Evolutionary conservation across 2,888 invertebrate species (phyloP).

Genomic region (Tetragonisca angustula): DNA sequence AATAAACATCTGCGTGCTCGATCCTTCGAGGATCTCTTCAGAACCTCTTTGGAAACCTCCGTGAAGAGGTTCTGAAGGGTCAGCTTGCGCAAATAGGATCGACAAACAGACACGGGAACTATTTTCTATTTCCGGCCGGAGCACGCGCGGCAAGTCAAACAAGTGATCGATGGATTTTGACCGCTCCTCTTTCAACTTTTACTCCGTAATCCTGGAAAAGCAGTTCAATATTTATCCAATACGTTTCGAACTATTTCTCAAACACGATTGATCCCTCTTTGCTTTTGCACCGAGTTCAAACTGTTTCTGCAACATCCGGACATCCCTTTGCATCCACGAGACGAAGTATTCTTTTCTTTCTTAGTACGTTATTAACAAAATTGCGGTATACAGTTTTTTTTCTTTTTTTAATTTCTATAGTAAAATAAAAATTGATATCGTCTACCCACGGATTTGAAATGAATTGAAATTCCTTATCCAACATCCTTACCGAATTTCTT

Average conservation of each 20-base stretch:
- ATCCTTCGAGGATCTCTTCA: conserved; percentile 66
- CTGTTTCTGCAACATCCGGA: background rate
- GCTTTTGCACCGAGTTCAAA: background rate
- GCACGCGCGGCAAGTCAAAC: conserved; percentile 56
- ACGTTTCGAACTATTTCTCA: background rate
- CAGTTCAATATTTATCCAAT: conserved; percentile 20
- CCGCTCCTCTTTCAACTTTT: conserved; percentile 17
- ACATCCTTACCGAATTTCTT: background rate
- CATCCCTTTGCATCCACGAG: too few relatives aligned
- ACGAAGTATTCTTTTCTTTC: too few relatives aligned
- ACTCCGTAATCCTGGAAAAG: conserved; percentile 24
- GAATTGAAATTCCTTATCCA: background rate
- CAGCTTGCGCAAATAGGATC: conserved; percentile 71
- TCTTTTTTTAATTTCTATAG: too few relatives aligned
- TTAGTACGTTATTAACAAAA: too few relatives aligned
- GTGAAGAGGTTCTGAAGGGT: conserved; percentile 69
- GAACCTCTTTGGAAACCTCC: conserved; percentile 56
- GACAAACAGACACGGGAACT: conserved; percentile 48
- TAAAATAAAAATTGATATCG: too few relatives aligned
- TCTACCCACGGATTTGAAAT: background rate
- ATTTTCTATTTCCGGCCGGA: conserved; percentile 64
- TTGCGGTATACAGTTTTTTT: too few relatives aligned
- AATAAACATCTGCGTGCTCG: conserved; percentile 78
- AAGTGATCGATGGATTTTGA: conserved; percentile 61
- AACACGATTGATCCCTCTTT: background rate